Percentiles rank a stretch among this genome's conserved stretches.
Evolutionary conservation across 2,888 invertebrate genomes (phyloP).

Genomic region (Erpobdella octoculata): DNA sequence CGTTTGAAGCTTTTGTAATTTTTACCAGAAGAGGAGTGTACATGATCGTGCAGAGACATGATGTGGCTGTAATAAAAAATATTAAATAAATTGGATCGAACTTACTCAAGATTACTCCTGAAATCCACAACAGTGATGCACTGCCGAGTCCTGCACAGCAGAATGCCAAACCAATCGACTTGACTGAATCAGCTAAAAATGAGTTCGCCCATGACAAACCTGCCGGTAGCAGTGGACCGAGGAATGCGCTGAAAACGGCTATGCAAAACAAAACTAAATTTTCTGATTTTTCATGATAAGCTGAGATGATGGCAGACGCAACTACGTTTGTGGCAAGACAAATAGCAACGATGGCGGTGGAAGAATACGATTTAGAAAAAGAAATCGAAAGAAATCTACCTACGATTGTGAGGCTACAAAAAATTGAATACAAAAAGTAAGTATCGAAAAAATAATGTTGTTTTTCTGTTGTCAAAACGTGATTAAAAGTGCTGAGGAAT

Average conservation of each 20-base stretch:
- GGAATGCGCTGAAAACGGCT: slow-evolving; percentile 17
- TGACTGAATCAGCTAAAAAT: neutral
- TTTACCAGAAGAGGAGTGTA: slow-evolving; percentile 23
- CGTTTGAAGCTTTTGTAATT: slow-evolving; percentile 7
- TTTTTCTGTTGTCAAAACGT: slow-evolving; percentile 10
- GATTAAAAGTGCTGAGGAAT: slow-evolving; percentile 11
- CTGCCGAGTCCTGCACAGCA: slow-evolving; percentile 14
- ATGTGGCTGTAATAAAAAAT: slow-evolving; percentile 24
- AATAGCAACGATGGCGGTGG: slow-evolving; percentile 21
- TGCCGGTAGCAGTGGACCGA: slow-evolving; percentile 22
- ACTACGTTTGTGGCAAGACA: slow-evolving; percentile 19
- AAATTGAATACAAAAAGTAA: slow-evolving; percentile 5
- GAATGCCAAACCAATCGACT: slow-evolving; percentile 16
- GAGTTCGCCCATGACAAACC: slow-evolving; percentile 16
- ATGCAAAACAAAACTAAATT: slow-evolving; percentile 18
- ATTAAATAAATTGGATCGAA: neutral
- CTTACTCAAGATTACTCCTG: slow-evolving; percentile 3
- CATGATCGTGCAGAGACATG: slow-evolving; percentile 6
- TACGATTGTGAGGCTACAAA: slow-evolving; percentile 9
- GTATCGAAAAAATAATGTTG: slow-evolving; percentile 6
- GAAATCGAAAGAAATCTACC: slow-evolving; percentile 24
- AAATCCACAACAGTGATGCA: slow-evolving; percentile 13
- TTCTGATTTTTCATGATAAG: slow-evolving; percentile 21
- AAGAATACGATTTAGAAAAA: slow-evolving; percentile 19
- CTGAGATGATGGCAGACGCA: slow-evolving; percentile 7